Percentiles rank a stretch among this genome's conserved stretches.
These are phyloP conservation scores for Pandemis heparana DNA, from an alignment of 2,888 invertebrate species.

Conservation along the genomic window DNA sequence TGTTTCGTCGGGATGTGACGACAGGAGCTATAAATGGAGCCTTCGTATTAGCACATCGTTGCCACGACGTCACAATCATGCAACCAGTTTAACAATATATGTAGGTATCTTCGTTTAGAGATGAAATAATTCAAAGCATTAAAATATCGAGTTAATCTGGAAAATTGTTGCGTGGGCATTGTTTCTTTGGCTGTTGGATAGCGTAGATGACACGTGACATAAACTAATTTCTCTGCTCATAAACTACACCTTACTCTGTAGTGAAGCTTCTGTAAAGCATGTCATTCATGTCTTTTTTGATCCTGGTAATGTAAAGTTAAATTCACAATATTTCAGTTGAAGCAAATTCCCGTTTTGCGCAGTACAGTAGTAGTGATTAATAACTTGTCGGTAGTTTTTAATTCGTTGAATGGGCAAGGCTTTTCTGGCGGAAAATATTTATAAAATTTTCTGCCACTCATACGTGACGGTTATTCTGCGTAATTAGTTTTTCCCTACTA, in stretches of 20 bases:
- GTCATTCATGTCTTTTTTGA: no score
- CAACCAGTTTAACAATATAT: conserved; percentile 2
- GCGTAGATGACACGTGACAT: no score
- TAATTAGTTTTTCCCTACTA: background rate
- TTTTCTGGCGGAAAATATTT: background rate
- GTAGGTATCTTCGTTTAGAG: background rate
- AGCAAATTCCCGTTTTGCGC: background rate
- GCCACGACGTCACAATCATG: conserved; percentile 15
- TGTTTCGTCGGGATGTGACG: conserved; percentile 14
- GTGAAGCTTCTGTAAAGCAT: no score
- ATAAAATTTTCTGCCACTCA: conserved; percentile 3
- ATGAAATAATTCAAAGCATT: background rate
- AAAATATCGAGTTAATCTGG: background rate
- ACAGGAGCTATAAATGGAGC: conserved; percentile 19
- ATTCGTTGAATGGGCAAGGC: background rate
- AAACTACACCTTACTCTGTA: no score
- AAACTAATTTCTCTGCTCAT: no score
- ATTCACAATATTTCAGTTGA: background rate
- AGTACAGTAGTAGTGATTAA: background rate
- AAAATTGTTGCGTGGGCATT: no score
- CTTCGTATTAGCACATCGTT: conserved; percentile 27
- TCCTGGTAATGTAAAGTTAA: no score
- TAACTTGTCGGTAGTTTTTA: background rate
- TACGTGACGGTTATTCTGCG: background rate
- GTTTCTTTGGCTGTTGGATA: no score